Evolutionary conservation across 1,140 invertebrate genomes (phyloP), one percentile per base, ranked within the genome.

Genomic region (Drosophila watanabei): DNA sequence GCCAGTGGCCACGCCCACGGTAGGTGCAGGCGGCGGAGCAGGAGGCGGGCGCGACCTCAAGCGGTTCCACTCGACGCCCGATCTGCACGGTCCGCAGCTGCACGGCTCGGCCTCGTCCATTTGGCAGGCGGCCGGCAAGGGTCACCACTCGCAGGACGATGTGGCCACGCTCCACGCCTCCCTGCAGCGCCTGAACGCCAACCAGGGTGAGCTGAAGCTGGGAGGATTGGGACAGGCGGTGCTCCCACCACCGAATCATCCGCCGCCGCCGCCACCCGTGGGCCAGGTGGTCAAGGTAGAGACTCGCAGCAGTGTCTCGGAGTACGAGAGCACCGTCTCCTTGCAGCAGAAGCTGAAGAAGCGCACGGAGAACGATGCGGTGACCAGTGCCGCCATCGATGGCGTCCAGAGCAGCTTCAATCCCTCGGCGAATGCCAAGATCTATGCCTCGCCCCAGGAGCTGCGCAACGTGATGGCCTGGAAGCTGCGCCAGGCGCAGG

Each of bases 21-120:
- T 93, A 24, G 82, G 63, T 1, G 77, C 63, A 2, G 72, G 61
- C 0, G 72, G 80, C 0, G 64, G 30, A 20, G 59, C 71, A 45
- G 71, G 35, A 20, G 85, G 81, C 46, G 84, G 80, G 16, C 82
- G 83, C 2, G 92, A 93, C 69, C 94, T 98, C 16, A 96, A 97
- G 76, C 95, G 97, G 62, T 98, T 98, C 94, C 97, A 98, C 92
- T 97, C 97, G 56, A 98, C 97, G 28, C 97, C 98, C 0, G 97
- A 98, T 93, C 92, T 98, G 32, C 89, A 91, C 30, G 84, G 84
- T 1, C 60, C 80, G 0, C 85, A 89, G 62, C 73, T 88, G 30
- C 80, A 80, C 28, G 82, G 92, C 32, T 93, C 92, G 0, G 85
- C 70, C 41, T 93, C 88, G 75, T 94, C 92, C 54, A 90, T 94